A percentile compares a stretch with the other conserved stretches of the same genome.
Evolutionary conservation across 2,888 invertebrate species (phyloP).

Genomic region (Leptinotarsa juncta): DNA sequence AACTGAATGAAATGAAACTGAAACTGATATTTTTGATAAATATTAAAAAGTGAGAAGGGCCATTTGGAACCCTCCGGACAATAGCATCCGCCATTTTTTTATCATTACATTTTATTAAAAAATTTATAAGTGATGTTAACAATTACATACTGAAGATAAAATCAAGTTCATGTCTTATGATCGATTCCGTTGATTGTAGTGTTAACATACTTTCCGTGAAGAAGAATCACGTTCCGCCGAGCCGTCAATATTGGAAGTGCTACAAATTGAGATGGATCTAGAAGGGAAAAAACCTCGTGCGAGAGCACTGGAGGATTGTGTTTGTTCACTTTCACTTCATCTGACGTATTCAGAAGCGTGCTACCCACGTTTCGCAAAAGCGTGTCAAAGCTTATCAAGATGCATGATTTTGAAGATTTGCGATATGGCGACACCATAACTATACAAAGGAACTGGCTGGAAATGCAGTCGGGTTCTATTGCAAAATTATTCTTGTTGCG

Average conservation of each 20-base stretch:
- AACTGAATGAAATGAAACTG: too few relatives aligned
- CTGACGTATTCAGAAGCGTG: constrained; percentile 43
- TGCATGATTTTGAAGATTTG: constrained; percentile 42
- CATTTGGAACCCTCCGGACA: too few relatives aligned
- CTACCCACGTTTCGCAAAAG: constrained; percentile 43
- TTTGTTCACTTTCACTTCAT: constrained; percentile 47
- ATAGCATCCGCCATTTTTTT: too few relatives aligned
- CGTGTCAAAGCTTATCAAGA: constrained; percentile 45
- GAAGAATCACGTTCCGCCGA: background rate
- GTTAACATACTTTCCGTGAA: background rate
- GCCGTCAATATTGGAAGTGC: constrained; percentile 12
- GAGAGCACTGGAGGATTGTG: background rate
- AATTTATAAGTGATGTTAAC: too few relatives aligned
- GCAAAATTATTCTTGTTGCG: too few relatives aligned
- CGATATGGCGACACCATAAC: background rate
- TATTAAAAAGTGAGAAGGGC: too few relatives aligned
- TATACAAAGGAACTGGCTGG: too few relatives aligned
- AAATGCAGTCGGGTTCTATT: too few relatives aligned
- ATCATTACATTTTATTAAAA: too few relatives aligned
- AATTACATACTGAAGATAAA: background rate
- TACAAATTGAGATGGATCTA: constrained; percentile 36
- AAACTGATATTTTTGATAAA: too few relatives aligned
- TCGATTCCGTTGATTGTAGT: background rate
- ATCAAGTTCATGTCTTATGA: background rate
- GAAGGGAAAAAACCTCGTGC: constrained; percentile 12